Evolutionary conservation across 2,888 invertebrate species (phyloP).

Genomic region (Nomada flava): DNA sequence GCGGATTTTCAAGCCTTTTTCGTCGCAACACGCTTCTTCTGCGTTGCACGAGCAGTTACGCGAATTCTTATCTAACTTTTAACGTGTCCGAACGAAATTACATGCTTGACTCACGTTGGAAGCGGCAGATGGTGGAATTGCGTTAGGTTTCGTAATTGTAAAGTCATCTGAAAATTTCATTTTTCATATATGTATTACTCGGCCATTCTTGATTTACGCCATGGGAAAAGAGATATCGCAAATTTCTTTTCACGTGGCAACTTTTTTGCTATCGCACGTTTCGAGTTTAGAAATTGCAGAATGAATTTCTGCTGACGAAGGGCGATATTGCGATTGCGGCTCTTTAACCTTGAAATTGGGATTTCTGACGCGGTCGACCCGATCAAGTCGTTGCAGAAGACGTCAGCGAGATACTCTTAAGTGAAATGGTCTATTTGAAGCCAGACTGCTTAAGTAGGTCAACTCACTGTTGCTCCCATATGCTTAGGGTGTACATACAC

Average conservation of each 20-base stretch:
- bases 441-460: constrained; percentile 64
- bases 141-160: too few relatives aligned
- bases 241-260: too few relatives aligned
- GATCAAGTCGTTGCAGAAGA: constrained; percentile 47
- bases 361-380: constrained; percentile 25
- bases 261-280: too few relatives aligned
- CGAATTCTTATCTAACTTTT: not conserved
- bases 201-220: too few relatives aligned
- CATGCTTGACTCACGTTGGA: not conserved
- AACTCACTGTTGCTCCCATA: constrained; percentile 59
- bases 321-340: not conserved
- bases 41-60: not conserved
- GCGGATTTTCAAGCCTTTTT: constrained; percentile 57
- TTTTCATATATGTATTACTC: too few relatives aligned
- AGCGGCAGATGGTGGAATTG: too few relatives aligned
- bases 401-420: constrained; percentile 52
- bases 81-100: not conserved
- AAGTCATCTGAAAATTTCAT: too few relatives aligned
- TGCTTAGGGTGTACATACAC: constrained; percentile 3
- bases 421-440: constrained; percentile 68
- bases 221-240: too few relatives aligned
- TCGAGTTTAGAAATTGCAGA: too few relatives aligned
- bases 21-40: constrained; percentile 4
- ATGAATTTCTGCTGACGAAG: too few relatives aligned
- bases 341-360: constrained; percentile 49